Conservation (phyloP, 2,888 invertebrate species). For the Petrolisthes cinctipes region DNA sequence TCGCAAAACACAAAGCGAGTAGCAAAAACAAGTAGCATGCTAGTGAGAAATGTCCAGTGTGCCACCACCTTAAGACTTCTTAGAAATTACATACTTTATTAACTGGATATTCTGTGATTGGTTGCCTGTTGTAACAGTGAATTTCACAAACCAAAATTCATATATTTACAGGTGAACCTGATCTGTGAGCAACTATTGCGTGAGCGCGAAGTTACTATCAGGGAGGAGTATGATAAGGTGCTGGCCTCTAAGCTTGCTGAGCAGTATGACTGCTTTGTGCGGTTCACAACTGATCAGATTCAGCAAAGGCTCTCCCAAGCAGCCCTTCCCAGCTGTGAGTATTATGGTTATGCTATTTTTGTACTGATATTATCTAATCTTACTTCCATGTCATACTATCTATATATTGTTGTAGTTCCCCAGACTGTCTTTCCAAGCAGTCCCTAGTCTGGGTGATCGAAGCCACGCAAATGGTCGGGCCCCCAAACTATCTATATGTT, state of each 20-base stretch:
- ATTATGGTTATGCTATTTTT: neutral
- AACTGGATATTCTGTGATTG: no score
- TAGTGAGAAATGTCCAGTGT: no score
- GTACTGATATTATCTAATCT: neutral
- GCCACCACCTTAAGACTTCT: no score
- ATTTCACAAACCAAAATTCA: neutral
- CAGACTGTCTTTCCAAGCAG: no score
- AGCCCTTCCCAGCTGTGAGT: constrained; percentile 69
- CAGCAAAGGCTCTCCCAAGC: constrained; percentile 77
- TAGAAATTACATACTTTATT: no score
- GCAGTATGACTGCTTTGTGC: constrained; percentile 98
- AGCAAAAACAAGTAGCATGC: no score
- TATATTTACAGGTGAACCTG: constrained; percentile 82
- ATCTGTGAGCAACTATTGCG: constrained; percentile 97
- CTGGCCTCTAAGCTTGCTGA: constrained; percentile 94
- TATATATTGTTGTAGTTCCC: no score
- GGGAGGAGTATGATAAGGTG: constrained; percentile 94
- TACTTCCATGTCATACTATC: neutral
- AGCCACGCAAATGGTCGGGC: no score
- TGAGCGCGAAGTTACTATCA: constrained; percentile 92
- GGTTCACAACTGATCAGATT: constrained; percentile 98
- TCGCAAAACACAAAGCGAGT: no score
- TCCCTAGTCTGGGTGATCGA: no score
- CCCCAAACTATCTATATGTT: neutral
- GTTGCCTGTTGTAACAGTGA: neutral